Base-by-base conservation (phyloP, 2,797 vertebrate genomes). In the Muscicapa comitata region DNA sequence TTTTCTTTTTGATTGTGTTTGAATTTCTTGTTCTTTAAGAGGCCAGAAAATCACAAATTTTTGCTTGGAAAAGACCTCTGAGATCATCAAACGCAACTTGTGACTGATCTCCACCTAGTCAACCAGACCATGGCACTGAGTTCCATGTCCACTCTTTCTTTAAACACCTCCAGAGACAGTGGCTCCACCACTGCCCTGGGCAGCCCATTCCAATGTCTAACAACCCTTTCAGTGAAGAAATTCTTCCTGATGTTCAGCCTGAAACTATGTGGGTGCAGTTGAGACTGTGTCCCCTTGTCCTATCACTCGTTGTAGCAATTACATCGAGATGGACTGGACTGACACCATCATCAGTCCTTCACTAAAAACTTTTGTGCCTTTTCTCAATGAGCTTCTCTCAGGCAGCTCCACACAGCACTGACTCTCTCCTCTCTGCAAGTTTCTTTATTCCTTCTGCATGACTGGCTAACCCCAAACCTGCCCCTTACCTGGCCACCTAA, bases 131-230 rank as follows among this genome's bases (percentile, higher is more conserved):
- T 0, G 13, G 47, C 29, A 26, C 18, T 2, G 12, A 28, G 16
- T 3, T 14, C 8, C 48, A 42, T 0, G 0, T 10, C 19, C 11
- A 11, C 8, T 33, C 13, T 13, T 38, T 33, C 20, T 38, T 14
- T 7, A 7, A 73, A n/a, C 3, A 37, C 15, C 12, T 14, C 18
- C 2, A 3, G 38, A 16, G 7, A 14, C 10, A 3, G 28, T 6
- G 28, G 38, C 43, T 38, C 37, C 58, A 57, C 3, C n/a, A 38
- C 11, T 11, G 38, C n/a, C 16, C 67, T 38, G n/a, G 28, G n/a
- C 37, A 78, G 18, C 43, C 28, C 43, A 17, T 43, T n/a, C 31
- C 37, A 50, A 28, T 1, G 1, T 28, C 37, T 14, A 28, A 37
- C 23, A 71, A 3, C 1, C 2, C 7, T 20, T 50, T 2, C 7